A percentile compares a stretch with the other conserved stretches of the same genome.
Evolutionary conservation across 2,888 invertebrate species (phyloP).

Genomic region (Pristionchus japonicus): DNA sequence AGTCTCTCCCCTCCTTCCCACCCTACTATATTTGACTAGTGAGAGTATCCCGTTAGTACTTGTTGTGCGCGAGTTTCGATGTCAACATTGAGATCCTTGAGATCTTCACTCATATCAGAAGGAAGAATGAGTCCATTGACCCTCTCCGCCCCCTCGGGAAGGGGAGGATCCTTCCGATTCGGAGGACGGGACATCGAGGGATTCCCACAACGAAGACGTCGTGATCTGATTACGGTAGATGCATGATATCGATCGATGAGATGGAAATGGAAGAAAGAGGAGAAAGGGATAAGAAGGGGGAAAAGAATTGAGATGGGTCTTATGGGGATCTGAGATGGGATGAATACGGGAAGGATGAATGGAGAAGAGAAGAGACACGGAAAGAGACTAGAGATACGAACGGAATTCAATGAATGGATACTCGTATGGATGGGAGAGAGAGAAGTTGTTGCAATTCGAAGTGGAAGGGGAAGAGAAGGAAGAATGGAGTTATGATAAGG

Average conservation of each 20-base stretch:
- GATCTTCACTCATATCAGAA: slow-evolving; percentile 72
- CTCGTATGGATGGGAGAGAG: not conserved
- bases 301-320: slow-evolving; percentile 10
- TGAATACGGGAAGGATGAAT: slow-evolving; percentile 13
- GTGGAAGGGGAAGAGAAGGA: not conserved
- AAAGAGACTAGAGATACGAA: not conserved
- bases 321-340: slow-evolving; percentile 18
- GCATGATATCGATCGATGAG: not conserved
- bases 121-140: slow-evolving; percentile 70
- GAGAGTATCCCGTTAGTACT: slow-evolving; percentile 49
- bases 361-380: not conserved
- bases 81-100: slow-evolving; percentile 70
- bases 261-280: too few relatives aligned
- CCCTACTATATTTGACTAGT: not conserved
- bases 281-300: not conserved
- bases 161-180: slow-evolving; percentile 18
- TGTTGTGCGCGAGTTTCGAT: slow-evolving; percentile 67
- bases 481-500: not conserved
- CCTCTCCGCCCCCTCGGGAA: slow-evolving; percentile 56
- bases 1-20: not conserved
- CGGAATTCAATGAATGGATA: not conserved
- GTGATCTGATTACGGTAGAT: slow-evolving; percentile 16
- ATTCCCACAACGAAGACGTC: not conserved
- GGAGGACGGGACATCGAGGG: slow-evolving; percentile 24
- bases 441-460: not conserved